A percentile compares a stretch with the other conserved stretches of the same genome.
Conservation (phyloP, 92 coral and sea anemone species). For the Nematostella vectensis region DNA sequence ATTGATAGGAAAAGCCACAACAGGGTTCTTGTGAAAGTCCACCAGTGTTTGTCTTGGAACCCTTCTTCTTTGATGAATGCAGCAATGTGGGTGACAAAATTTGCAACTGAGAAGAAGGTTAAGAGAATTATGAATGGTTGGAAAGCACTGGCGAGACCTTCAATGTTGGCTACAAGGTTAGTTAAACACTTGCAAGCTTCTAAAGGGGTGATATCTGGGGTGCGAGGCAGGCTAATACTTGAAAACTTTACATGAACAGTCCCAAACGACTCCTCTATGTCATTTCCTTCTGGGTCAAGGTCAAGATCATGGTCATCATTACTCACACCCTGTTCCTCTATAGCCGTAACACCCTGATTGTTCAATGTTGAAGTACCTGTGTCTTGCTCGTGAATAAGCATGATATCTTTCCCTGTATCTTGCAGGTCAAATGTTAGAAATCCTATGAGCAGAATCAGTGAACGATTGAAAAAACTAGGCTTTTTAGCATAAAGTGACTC, state of each 20-base stretch:
- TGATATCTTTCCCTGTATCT: slow-evolving; percentile 54
- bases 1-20: slow-evolving; percentile 76
- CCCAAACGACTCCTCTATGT: slow-evolving; percentile 19
- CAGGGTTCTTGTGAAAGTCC: slow-evolving; percentile 77
- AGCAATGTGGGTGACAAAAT: slow-evolving; percentile 76
- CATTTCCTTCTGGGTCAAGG: slow-evolving; percentile 16
- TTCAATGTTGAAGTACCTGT: slow-evolving; percentile 1
- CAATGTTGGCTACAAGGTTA: slow-evolving; percentile 51
- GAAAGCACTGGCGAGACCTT: slow-evolving; percentile 53
- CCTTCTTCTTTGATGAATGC: slow-evolving; percentile 39
- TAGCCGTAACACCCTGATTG: neutral
- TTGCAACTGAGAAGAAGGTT: slow-evolving; percentile 75
- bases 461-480: slow-evolving; percentile 27
- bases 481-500: slow-evolving; percentile 18
- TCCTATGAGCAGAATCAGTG: slow-evolving; percentile 27
- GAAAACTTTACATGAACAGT: slow-evolving; percentile 31
- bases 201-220: slow-evolving; percentile 34
- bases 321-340: neutral
- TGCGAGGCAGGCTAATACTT: slow-evolving; percentile 41
- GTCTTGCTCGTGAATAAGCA: slow-evolving; percentile 55
- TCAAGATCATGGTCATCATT: slow-evolving; percentile 10
- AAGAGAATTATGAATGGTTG: slow-evolving; percentile 67
- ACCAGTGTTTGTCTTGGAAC: slow-evolving; percentile 64
- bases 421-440: slow-evolving; percentile 64
- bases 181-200: slow-evolving; percentile 63